These are phyloP conservation scores for Pseudopodoces humilis DNA, from an alignment of 2,113 vertebrate species.

Conservation along the genomic window DNA sequence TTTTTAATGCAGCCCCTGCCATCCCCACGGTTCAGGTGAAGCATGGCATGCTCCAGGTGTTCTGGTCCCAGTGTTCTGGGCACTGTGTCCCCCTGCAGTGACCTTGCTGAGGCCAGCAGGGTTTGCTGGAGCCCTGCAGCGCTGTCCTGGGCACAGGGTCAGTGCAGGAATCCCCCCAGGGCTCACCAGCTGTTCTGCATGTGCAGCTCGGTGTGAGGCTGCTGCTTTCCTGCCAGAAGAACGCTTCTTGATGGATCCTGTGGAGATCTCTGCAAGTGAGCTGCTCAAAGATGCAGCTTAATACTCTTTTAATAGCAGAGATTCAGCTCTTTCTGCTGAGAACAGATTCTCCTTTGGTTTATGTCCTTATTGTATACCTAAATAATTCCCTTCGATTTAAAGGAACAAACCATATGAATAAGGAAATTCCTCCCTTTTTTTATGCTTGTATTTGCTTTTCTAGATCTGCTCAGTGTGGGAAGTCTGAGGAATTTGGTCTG, in stretches of 20 bases:
- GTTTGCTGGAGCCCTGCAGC: not conserved
- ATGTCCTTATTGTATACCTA: not conserved
- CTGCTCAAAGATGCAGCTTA: not conserved
- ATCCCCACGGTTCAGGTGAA: not conserved
- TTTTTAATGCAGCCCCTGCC: not conserved
- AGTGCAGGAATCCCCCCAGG: not conserved
- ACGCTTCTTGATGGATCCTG: not conserved
- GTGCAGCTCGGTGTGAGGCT: not conserved
- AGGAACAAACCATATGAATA: not conserved
- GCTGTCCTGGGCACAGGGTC: too few relatives aligned
- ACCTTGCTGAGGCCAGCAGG: not conserved
- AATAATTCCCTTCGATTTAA: not conserved
- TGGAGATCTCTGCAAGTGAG: not conserved
- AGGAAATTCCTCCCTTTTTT: accelerated
- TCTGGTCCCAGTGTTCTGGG: too few relatives aligned
- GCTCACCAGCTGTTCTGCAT: not conserved
- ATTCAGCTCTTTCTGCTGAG: not conserved
- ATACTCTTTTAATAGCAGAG: not conserved
- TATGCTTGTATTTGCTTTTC: not conserved
- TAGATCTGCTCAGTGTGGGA: not conserved
- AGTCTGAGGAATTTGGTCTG: not conserved
- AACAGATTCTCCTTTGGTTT: not conserved
- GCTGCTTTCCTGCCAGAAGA: not conserved
- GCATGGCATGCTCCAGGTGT: not conserved
- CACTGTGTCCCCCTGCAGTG: not conserved